Base-by-base conservation (phyloP, 2,797 vertebrate species). In the Hozukius guyotensis region DNA sequence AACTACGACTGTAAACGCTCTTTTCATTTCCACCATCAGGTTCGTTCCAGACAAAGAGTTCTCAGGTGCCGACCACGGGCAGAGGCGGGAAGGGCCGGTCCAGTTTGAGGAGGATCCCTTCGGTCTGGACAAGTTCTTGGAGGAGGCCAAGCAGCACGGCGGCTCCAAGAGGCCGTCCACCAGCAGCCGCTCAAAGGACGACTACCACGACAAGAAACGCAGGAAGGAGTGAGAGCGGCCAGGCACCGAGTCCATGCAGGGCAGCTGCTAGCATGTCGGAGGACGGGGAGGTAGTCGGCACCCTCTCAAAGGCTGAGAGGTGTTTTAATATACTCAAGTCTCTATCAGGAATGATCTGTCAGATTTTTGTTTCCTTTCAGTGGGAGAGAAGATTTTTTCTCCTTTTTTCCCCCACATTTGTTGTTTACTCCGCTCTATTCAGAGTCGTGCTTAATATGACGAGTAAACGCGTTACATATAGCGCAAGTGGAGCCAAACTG, bases 91-190 rank as follows among this genome's bases (percentile, higher is more conserved):
- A 4, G 98, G 98, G 18, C 99, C 98, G 0, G 99, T 99, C 69
- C 98, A 99, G 78, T 99, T 99, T 92, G 99, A 99, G 82, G 98
- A 99, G 85, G 99, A 99, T 96, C 98, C 98, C 14, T 99, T 99
- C 64, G 98, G 99, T 94, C 94, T 99, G 95, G 98, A 99, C 89
- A 99, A 98, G 93, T 99, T 99, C 96, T 97, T 99, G 96, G 97
- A 99, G 93, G 97, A 99, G 91, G 99, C 98, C 62, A 99, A 99
- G 93, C 98, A 99, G 89, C 99, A 99, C 0, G 98, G 97, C 7
- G 98, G 97, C 71, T 98, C 98, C 55, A 99, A 99, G 93, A 95
- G 98, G 86, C 97, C 98, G 0, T 98, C 98, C 0, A 96, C 97
- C 59, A 97, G 97, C 89, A 96, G 96, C 75, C 97, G 97, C 60